Evolutionary conservation across 2,113 vertebrate genomes (phyloP).

Genomic region (Callorhinus ursinus): DNA sequence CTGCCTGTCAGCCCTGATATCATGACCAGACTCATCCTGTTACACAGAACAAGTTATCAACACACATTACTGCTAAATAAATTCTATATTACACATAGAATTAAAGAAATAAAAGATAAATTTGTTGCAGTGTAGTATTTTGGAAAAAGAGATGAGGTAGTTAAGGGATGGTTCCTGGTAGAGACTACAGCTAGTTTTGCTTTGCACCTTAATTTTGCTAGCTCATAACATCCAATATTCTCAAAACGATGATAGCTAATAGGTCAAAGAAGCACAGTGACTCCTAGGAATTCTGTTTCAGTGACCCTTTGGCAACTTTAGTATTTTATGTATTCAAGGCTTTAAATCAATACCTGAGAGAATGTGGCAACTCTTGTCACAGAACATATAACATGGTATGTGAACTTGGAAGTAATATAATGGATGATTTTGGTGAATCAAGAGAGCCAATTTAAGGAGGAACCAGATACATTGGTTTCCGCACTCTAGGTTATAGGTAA

Average conservation of each 20-base stretch:
- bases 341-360: background rate
- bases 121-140: background rate
- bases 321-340: background rate
- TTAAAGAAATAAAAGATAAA: background rate
- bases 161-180: background rate
- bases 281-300: slow-evolving; percentile 36
- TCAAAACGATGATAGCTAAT: background rate
- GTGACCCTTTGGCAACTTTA: background rate
- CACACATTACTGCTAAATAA: background rate
- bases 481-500: background rate
- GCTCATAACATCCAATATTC: background rate
- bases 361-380: background rate
- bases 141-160: background rate
- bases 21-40: background rate
- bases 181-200: background rate
- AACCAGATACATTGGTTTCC: background rate
- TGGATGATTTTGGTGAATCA: background rate
- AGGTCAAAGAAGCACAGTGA: background rate
- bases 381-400: background rate
- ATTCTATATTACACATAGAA: background rate
- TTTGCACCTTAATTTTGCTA: background rate
- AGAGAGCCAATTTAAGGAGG: background rate
- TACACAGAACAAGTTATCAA: background rate
- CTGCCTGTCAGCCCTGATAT: background rate
- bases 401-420: background rate